Conservation (phyloP, 2,888 invertebrate species). For the Falcaria lacertinaria region DNA sequence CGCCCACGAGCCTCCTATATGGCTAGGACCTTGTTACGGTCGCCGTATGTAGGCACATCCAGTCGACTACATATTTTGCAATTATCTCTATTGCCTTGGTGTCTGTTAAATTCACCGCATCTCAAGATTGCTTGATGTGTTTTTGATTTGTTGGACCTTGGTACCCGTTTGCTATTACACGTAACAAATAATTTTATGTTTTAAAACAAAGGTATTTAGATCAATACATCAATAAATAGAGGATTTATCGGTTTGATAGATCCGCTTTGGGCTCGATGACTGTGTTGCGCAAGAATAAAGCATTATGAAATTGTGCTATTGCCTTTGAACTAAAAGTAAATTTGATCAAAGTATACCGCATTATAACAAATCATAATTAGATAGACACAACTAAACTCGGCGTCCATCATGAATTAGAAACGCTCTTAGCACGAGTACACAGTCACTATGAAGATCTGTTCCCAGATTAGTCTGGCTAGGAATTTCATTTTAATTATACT, state of each 20-base stretch:
- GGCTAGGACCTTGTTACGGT: conserved; percentile 60
- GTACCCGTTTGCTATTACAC: conserved; percentile 18
- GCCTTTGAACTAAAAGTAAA: conserved; percentile 40
- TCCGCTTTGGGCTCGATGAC: neutral
- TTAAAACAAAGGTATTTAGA: neutral
- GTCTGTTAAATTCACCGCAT: conserved; percentile 46
- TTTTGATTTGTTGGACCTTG: conserved; percentile 54
- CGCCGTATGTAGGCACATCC: conserved; percentile 49
- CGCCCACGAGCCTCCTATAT: conserved; percentile 61
- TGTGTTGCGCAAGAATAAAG: conserved; percentile 1
- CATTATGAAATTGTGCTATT: conserved; percentile 25
- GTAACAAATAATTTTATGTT: neutral
- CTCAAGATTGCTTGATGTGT: conserved; percentile 48
- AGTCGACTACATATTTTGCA: conserved; percentile 41
- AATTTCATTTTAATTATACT: conserved; percentile 37
- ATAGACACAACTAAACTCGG: conserved; percentile 27
- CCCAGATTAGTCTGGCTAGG: conserved; percentile 31
- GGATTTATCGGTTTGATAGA: neutral
- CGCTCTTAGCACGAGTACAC: conserved; percentile 33
- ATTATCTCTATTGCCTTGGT: conserved; percentile 40
- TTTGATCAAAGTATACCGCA: conserved; percentile 39
- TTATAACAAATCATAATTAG: conserved; percentile 37
- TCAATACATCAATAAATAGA: neutral
- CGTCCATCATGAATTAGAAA: conserved; percentile 42
- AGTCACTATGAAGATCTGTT: conserved; percentile 34